Evolutionary conservation across 2,113 vertebrate species (phyloP).

Genomic region (Hyla sarda): DNA sequence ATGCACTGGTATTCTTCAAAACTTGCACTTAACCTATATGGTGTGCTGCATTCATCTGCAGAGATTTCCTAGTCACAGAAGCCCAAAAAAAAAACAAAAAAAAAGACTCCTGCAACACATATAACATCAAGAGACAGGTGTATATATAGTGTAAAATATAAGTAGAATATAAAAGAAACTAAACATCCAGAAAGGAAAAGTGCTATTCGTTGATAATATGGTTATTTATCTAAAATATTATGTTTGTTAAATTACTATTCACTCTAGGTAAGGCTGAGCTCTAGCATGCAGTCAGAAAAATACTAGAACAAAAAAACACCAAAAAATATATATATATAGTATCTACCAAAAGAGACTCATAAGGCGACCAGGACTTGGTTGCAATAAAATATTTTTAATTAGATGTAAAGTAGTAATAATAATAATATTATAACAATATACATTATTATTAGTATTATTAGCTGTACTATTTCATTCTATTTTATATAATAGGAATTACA

Average conservation of each 20-base stretch:
- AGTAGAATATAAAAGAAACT: not conserved
- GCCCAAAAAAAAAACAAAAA: not conserved
- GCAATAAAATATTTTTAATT: not conserved
- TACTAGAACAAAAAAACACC: not conserved
- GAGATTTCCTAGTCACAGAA: not conserved
- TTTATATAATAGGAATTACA: not conserved
- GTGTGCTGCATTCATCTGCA: slow-evolving; percentile 14
- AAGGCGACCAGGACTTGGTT: not conserved
- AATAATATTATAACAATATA: too few relatives aligned
- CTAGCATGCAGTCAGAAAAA: not conserved
- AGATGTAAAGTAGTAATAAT: not conserved
- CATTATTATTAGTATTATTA: not conserved
- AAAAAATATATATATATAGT: not conserved
- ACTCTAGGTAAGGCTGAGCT: not conserved
- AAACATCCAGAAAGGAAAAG: not conserved
- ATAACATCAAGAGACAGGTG: not conserved
- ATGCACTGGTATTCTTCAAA: slow-evolving; percentile 40
- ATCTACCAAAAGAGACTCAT: not conserved
- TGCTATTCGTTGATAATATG: not conserved
- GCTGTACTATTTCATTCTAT: too few relatives aligned
- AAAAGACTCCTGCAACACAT: not conserved
- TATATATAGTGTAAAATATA: not conserved
- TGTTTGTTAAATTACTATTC: not conserved
- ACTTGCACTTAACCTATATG: slow-evolving; percentile 8
- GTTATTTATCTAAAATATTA: not conserved